Base-by-base conservation (phyloP, 2,888 invertebrate genomes). In the Trichacis sp. region DNA sequence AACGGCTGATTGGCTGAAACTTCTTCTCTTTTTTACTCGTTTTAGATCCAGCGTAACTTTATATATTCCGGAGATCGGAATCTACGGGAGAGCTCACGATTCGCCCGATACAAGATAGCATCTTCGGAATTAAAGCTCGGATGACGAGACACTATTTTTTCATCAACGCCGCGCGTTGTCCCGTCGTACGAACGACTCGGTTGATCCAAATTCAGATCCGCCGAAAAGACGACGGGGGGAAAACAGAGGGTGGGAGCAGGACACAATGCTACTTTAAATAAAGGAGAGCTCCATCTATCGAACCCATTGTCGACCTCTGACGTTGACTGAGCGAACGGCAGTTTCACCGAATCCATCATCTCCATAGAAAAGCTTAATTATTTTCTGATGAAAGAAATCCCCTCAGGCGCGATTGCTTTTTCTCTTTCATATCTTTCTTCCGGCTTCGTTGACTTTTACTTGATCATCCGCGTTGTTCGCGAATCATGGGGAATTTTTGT, bases 211-310 rank as follows among this genome's bases (percentile, higher is more conserved):
- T 74, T 70, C 70, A 69, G 72, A 73, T 72, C 71, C 65, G 60
- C 64, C 54, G 70, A 63, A 65, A 65, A 65, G 64, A 60, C 62
- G 40, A 29, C 38, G 68, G 61, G 54, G 17, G 50, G 58, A 50
- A 57, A 52, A 45, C 56, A 45, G 65, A 60, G 64, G 65, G 68
- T 59, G 66, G 64, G 70, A 48, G 66, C 70, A 76, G 77, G 77
- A 81, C 81, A 83, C 83, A 84, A 84, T 80, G 82, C 83, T 84
- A 83, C 82, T 84, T 84, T 84, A 84, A 84, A 84, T 84, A 84
- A 84, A 83, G 80, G 81, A 84, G 77, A 76, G 79, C 75, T 82
- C 82, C 80, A 83, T 78, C 83, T 79, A 83, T 84, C 81, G 83
- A 83, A 80, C 74, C 82, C 73, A 83, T 83, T 84, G 83, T 84